These are phyloP conservation scores for Pantala flavescens DNA, from an alignment of 1,140 invertebrate genomes.

Conservation along the genomic window DNA sequence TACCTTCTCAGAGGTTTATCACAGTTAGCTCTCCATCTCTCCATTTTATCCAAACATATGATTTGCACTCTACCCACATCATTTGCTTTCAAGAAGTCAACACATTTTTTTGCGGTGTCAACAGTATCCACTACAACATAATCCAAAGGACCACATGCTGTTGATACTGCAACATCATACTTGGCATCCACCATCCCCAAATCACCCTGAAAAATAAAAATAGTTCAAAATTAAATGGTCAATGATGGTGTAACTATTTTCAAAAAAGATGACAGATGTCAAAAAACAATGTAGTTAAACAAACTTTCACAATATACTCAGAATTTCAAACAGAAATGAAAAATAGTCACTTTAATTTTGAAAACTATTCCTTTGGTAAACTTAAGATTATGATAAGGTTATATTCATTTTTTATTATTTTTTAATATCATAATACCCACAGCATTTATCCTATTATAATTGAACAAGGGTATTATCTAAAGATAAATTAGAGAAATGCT, in stretches of 20 bases:
- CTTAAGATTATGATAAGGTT: no score
- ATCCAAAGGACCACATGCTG: slow-evolving; percentile 81
- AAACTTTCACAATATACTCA: no score
- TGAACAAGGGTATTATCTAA: no score
- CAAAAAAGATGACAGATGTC: not conserved
- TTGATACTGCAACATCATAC: slow-evolving; percentile 93
- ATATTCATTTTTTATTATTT: no score
- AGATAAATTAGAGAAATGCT: no score
- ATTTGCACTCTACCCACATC: slow-evolving; percentile 65
- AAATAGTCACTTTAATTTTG: no score
- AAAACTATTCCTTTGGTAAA: no score
- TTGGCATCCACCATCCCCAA: slow-evolving; percentile 89
- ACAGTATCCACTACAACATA: slow-evolving; percentile 88
- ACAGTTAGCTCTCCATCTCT: slow-evolving; percentile 25
- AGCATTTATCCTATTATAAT: no score
- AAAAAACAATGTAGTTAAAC: slow-evolving; percentile 11
- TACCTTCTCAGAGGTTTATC: not conserved
- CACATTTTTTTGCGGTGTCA: slow-evolving; percentile 71
- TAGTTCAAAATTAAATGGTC: not conserved
- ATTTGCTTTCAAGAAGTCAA: slow-evolving; percentile 68
- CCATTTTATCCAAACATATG: slow-evolving; percentile 63
- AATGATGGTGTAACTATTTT: not conserved
- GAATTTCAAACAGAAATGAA: no score
- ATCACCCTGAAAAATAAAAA: slow-evolving; percentile 60
- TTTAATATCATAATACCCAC: no score